These are phyloP conservation scores for Sinella curviseta DNA, from an alignment of 1,140 invertebrate species.

Conservation along the genomic window DNA sequence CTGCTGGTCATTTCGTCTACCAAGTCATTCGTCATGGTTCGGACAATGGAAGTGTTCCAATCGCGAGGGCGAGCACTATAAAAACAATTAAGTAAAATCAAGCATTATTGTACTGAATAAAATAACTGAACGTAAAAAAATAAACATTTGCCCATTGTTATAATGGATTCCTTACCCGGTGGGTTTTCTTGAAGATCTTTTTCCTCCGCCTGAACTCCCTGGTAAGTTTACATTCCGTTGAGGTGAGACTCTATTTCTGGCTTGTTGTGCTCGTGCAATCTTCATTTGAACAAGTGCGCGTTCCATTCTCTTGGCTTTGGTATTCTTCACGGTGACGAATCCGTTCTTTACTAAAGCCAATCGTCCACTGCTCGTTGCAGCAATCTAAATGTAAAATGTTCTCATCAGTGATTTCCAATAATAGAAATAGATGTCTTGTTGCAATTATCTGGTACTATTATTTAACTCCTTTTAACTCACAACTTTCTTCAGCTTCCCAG, in stretches of 20 bases:
- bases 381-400: conserved; percentile 11
- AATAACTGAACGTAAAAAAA: too few relatives aligned
- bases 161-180: background rate
- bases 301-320: conserved; percentile 21
- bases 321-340: conserved; percentile 31
- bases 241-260: conserved; percentile 8
- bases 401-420: too few relatives aligned
- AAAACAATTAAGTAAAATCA: background rate
- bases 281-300: conserved; percentile 33
- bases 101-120: too few relatives aligned
- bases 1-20: conserved; percentile 25
- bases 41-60: background rate
- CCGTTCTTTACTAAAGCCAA: conserved; percentile 34
- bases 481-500: background rate
- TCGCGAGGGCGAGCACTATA: background rate
- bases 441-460: too few relatives aligned
- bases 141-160: too few relatives aligned
- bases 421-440: too few relatives aligned
- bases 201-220: background rate
- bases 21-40: background rate
- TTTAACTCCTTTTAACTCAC: background rate
- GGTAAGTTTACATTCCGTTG: background rate
- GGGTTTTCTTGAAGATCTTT: background rate
- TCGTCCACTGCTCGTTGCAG: conserved; percentile 3
- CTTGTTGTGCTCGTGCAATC: conserved; percentile 31